Evolutionary conservation across 2,113 vertebrate species (phyloP).

Genomic region (Arvicanthis niloticus): DNA sequence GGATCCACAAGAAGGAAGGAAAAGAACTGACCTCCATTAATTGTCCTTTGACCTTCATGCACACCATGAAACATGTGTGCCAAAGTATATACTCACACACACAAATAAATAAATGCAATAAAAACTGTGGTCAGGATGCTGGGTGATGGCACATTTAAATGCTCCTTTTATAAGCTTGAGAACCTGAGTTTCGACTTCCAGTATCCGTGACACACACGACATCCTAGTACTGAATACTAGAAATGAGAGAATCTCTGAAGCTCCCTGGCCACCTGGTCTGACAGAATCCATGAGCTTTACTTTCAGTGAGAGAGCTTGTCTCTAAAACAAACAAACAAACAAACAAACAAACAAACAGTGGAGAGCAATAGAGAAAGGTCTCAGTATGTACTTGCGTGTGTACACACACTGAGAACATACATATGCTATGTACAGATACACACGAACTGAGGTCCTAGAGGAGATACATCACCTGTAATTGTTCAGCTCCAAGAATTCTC

Average conservation of each 20-base stretch:
- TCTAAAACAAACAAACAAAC: neutral
- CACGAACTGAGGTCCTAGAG: neutral
- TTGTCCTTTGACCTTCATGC: neutral
- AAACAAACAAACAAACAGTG: neutral
- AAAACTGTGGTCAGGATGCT: neutral
- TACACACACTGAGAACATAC: too few relatives aligned
- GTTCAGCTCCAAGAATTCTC: neutral
- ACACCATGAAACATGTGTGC: neutral
- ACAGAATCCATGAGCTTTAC: neutral
- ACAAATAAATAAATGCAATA: neutral
- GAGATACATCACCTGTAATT: rapidly evolving
- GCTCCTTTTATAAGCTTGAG: too few relatives aligned
- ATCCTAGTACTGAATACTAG: too few relatives aligned
- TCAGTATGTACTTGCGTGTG: neutral
- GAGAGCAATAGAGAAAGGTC: neutral
- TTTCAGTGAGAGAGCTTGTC: neutral
- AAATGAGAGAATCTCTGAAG: neutral
- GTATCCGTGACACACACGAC: neutral
- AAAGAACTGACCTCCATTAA: neutral
- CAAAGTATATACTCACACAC: neutral
- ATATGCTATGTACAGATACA: neutral
- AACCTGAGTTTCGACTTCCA: neutral
- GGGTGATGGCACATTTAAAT: neutral
- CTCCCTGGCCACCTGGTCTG: too few relatives aligned
- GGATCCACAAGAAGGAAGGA: neutral